Base-by-base conservation (phyloP, 2,888 invertebrate species). In the Cepaea hortensis region DNA sequence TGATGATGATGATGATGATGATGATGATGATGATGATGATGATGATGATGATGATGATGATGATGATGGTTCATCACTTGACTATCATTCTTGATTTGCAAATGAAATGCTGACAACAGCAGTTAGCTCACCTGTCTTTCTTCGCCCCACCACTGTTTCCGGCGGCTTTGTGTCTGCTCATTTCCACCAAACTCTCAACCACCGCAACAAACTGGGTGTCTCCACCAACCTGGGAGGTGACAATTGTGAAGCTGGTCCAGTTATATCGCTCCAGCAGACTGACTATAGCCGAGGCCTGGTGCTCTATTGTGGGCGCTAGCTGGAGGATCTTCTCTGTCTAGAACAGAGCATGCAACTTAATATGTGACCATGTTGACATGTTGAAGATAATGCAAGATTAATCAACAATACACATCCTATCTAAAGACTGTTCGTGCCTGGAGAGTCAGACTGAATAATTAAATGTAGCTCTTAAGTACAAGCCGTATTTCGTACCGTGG, bases 291-390 rank as follows among this genome's bases (percentile, higher is more conserved):
- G 84, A 70, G 2, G 87, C 87, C 65, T 89, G 88, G 68, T 90
- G 90, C 75, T 88, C 87, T 11, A 90, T 88, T 23, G 90, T 90
- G 3, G 90, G 90, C 11, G 90, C 90, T 15, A 90, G 86, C 72
- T 90, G 89, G n/a, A 90, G 81, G 3, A 80, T 86, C 48, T 88
- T 68, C 9, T 61, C 18, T 7, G 55, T 7, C 55, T 68, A 35
- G 11, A 15, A 68, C 20, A 9, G 68, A 68, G 55, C 55, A 55
- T 9, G 7, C 55, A 55, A 55, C 55, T 55, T 9, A 55, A 6
- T 55, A 55, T 6, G 7, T 55, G 11, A 55, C 55, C 35, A 35
- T 55, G 55, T 55, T 55, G 55, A 35, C 35, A 35, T 35, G 55
- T 9, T 55, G 55, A 9, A 55, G 55, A 6, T 55, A 55, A 55